Base-by-base conservation (phyloP, 2,888 invertebrate species). In the Callosobruchus maculatus region DNA sequence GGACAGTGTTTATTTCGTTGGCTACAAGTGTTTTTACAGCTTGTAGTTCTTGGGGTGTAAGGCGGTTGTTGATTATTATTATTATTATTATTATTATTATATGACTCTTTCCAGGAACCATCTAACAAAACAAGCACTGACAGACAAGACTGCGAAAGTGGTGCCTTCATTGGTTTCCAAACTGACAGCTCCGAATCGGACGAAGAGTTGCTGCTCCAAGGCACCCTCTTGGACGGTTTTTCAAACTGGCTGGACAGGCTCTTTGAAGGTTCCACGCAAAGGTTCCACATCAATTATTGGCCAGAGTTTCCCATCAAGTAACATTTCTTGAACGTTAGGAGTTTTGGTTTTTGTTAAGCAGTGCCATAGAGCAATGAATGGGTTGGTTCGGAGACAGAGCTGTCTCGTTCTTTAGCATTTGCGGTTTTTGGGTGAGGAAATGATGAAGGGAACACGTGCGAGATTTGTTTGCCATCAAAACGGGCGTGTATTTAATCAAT, bases 271-370 rank as follows among this genome's bases (percentile, higher is more conserved):
- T 94, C 95, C 78, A 97, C 98, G 5, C 95, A 96, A 86, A 93
- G 98, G 81, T 98, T 98, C 88, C 95, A 96, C 87, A 93, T 99
- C 82, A 97, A 97, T 88, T 97, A 97, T 88, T 99, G 99, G 99
- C 99, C 99, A n/a, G 96, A 97, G 85, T 97, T 96, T 90, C 93
- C 93, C 79, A 92, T 93, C 84, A 95, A 95, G 88, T 95, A 92
- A 89, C 30, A 18, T 70, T 70, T 21, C n/a, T 70, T 18, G 70
- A 26, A 26, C 26, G 20, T 70, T 70, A 26, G 70, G 49, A 49
- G 20, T 70, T 72, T 72, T 71, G 72, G 70, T 70, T 21, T n/a
- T 30, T 70, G 70, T 20, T 70, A 20, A 20, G 22, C 1, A 20
- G 20, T 70, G 22, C 22, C 70, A 70, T 70, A 26, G 70, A 70